These are phyloP conservation scores for Scortum barcoo DNA, from an alignment of 2,113 vertebrate species.

Conservation along the genomic window DNA sequence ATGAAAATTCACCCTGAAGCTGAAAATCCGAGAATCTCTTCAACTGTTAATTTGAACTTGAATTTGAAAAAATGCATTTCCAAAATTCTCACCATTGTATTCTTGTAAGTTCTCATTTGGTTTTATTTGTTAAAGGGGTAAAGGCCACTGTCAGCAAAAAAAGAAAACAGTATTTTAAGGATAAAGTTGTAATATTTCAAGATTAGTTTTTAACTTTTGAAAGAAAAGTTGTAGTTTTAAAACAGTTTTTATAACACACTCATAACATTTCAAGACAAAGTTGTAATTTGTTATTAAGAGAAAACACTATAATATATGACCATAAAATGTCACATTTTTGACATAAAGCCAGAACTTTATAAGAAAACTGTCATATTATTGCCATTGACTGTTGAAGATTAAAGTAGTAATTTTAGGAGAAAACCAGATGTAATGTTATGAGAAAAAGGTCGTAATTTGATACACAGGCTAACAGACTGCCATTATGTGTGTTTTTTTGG, in stretches of 20 bases:
- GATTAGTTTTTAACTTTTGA: not conserved
- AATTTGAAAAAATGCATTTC: not conserved
- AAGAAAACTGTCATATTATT: too few species aligned
- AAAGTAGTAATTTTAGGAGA: not conserved
- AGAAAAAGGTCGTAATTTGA: not conserved
- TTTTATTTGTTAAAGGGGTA: not conserved
- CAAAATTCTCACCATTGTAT: too few species aligned
- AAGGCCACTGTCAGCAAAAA: not conserved
- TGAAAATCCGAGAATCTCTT: not conserved
- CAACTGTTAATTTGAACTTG: conserved; percentile 19
- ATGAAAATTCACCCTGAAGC: not conserved
- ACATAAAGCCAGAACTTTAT: not conserved
- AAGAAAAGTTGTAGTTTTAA: not conserved
- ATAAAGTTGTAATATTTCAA: not conserved
- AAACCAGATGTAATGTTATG: not conserved
- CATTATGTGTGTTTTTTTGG: not conserved
- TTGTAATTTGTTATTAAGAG: not conserved
- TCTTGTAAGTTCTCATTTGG: conserved; percentile 10
- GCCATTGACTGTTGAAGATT: too few species aligned
- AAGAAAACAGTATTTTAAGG: not conserved
- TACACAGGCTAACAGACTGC: too few species aligned
- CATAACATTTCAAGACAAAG: not conserved
- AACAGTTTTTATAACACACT: too few species aligned
- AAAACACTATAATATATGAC: not conserved
- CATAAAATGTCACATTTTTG: not conserved